Percentiles rank a stretch among this genome's conserved stretches.
Conservation (phyloP, 1,140 invertebrate species). For the Papilio xuthus region DNA sequence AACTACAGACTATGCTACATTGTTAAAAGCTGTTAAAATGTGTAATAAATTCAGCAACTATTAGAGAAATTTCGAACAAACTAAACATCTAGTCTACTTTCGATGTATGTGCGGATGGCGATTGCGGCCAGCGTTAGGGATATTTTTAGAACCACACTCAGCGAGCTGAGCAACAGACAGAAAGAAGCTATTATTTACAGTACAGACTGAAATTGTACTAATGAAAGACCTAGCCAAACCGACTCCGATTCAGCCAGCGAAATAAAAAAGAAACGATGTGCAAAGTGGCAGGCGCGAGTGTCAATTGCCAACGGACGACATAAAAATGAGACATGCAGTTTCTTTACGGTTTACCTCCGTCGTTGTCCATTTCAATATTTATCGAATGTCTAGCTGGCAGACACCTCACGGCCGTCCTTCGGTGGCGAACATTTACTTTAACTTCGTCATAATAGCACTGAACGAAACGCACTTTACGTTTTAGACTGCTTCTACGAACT, state of each 20-base stretch:
- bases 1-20: not conserved
- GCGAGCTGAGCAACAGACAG: slow-evolving; percentile 55
- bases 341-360: slow-evolving; percentile 75
- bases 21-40: not conserved
- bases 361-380: slow-evolving; percentile 74
- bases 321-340: slow-evolving; percentile 66
- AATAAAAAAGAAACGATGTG: slow-evolving; percentile 53
- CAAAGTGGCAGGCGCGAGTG: slow-evolving; percentile 65
- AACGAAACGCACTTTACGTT: slow-evolving; percentile 61
- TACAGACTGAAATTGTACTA: slow-evolving; percentile 48
- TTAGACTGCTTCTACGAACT: slow-evolving; percentile 58
- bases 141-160: slow-evolving; percentile 72
- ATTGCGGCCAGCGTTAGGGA: slow-evolving; percentile 55
- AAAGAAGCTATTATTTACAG: slow-evolving; percentile 55
- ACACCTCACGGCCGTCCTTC: slow-evolving; percentile 70
- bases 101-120: slow-evolving; percentile 46
- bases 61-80: slow-evolving; percentile 27
- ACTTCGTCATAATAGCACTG: slow-evolving; percentile 65
- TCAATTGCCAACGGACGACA: slow-evolving; percentile 50
- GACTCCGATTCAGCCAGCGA: slow-evolving; percentile 19
- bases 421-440: slow-evolving; percentile 69
- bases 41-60: not conserved
- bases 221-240: slow-evolving; percentile 40
- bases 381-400: slow-evolving; percentile 59
- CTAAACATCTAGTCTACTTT: slow-evolving; percentile 46